Evolutionary conservation across 2,113 vertebrate genomes (phyloP), one percentile per base, ranked within the genome.

Genomic region (Neoarius graeffei): DNA sequence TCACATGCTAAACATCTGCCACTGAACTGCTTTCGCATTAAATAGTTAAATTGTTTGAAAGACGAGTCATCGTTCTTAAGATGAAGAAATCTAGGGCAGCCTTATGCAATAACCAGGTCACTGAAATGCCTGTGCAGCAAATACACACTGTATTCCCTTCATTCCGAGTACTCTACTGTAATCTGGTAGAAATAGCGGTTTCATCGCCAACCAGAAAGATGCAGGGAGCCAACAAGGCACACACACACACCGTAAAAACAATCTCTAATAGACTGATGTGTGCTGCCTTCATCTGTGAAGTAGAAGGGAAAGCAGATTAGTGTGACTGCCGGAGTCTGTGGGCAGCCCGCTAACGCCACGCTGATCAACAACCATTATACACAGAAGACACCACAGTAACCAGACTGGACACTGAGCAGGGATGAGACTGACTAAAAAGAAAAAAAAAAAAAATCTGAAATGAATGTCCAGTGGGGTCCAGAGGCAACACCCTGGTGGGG

Each of bases 331-430:
- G 3, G 10, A 66, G 84, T 54, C 54, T 25, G 80, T 27, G 52
- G 30, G 48, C 57, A 23, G 64, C 50, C 71, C 74, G 30, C 57
- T 80, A 71, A 87, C 81, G 52, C 76, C 67, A 86, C 87, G 84
- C 84, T 92, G 90, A 94, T 92, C 93, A 91, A 89, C 89, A 91
- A 91, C 83, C 66, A 89, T 88, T 92, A 88, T 87, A 73, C 88
- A 91, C 82, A 50, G 19, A 52, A 80, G 48, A 54, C 71, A 66
- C 27, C 10, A 50, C 25, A 76, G 56, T 56, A 79, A 56, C 50
- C 10, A 80, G 76, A 80, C 8, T 1, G n/a, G 76, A n/a, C 13
- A 15, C 14, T 2, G 48, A 25, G 35, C 35, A 35, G 35, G 35
- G 35, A 35, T 35, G 35, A 35, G 35, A 56, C 54, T 56, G 54